phyloP scores from a whole-genome alignment of 2,888 invertebrate genomes.

The Cylloceria caligata region DNA sequence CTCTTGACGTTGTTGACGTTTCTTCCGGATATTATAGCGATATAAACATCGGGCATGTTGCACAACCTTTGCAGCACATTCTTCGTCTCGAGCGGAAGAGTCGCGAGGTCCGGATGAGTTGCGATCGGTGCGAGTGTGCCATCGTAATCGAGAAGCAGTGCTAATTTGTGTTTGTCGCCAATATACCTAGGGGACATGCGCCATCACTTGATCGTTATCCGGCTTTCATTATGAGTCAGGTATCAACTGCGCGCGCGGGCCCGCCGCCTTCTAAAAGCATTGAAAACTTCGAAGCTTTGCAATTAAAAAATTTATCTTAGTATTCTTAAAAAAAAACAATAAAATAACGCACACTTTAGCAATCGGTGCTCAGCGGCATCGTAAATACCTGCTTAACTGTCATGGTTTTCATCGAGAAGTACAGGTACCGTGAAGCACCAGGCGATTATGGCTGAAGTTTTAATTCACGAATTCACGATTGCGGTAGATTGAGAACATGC shows the following conservation, averaged over 20 bases:
- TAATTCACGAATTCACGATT: background rate
- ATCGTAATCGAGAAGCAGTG: slow-evolving; percentile 94
- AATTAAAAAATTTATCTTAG: too few relatives aligned
- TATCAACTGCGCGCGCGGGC: slow-evolving; percentile 81
- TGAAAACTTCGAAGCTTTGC: too few relatives aligned
- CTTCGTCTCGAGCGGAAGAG: slow-evolving; percentile 93
- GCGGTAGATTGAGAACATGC: slow-evolving; percentile 2
- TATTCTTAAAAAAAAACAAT: slow-evolving; percentile 7
- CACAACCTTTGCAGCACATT: slow-evolving; percentile 93
- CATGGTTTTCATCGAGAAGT: background rate
- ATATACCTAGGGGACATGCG: slow-evolving; percentile 89
- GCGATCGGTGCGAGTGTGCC: slow-evolving; percentile 95
- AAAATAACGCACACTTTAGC: slow-evolving; percentile 27
- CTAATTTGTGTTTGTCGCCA: slow-evolving; percentile 94
- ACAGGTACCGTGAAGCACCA: slow-evolving; percentile 68
- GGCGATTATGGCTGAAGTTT: slow-evolving; percentile 32
- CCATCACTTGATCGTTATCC: slow-evolving; percentile 82
- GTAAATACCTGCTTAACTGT: slow-evolving; percentile 53
- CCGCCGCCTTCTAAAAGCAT: slow-evolving; percentile 73
- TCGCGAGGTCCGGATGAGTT: slow-evolving; percentile 95
- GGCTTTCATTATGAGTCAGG: slow-evolving; percentile 82
- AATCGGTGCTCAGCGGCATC: slow-evolving; percentile 1
- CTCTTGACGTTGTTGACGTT: slow-evolving; percentile 95
- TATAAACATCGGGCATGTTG: slow-evolving; percentile 94
- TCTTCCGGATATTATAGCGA: slow-evolving; percentile 94